phyloP scores from a whole-genome alignment of 2,113 vertebrate genomes.

The Ophiodon elongatus region DNA sequence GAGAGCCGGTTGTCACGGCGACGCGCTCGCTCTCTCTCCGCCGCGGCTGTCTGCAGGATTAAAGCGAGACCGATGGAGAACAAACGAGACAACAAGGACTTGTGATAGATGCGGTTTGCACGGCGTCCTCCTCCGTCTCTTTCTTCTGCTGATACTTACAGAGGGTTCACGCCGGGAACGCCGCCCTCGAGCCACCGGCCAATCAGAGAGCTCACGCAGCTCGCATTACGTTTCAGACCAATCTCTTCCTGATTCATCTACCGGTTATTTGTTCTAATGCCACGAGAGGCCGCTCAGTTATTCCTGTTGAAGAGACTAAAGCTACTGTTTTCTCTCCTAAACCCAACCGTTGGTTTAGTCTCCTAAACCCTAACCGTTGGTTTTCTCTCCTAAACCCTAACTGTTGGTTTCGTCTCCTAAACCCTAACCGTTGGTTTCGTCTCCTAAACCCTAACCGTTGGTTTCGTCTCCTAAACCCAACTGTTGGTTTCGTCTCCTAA shows the following conservation, averaged over 20 bases:
- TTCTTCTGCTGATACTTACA: background rate
- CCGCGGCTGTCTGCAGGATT: slow-evolving; percentile 21
- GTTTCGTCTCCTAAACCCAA: no score
- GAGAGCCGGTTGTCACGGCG: slow-evolving; percentile 50
- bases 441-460: no score
- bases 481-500: no score
- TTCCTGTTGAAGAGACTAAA: no score
- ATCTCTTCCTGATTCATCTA: background rate
- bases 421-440: no score
- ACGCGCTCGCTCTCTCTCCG: slow-evolving; percentile 7
- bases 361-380: no score
- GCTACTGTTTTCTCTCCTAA: no score
- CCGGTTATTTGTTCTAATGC: background rate
- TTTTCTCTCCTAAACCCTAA: no score
- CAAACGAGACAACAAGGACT: slow-evolving; percentile 4
- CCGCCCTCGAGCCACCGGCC: slow-evolving; percentile 28
- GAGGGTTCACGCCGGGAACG: background rate
- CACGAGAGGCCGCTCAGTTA: no score
- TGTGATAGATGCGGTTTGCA: background rate
- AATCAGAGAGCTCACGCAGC: background rate
- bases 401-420: no score
- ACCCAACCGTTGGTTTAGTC: no score
- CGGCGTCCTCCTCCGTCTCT: background rate
- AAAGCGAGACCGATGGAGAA: slow-evolving; percentile 36
- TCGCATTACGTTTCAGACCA: background rate